phyloP scores from a whole-genome alignment of 2,113 vertebrate species.

The Numenius arquata region DNA sequence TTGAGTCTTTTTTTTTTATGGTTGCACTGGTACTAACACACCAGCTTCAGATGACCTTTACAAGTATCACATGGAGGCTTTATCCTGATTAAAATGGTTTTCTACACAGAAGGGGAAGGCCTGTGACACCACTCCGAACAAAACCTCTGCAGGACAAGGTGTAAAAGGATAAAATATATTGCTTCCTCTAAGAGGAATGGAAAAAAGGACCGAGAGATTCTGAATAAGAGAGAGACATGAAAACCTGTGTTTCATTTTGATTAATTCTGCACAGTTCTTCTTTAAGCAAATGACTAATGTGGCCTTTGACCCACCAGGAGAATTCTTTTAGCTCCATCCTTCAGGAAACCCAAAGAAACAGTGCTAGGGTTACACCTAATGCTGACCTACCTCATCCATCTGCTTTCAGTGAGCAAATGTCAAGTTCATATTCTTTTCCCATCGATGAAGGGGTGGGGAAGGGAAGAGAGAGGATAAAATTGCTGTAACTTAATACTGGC shows the following conservation, averaged over 20 bases:
- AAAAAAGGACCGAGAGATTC: slow-evolving; percentile 58
- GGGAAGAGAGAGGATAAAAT: slow-evolving; percentile 45
- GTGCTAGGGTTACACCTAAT: slow-evolving; percentile 40
- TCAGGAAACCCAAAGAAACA: slow-evolving; percentile 60
- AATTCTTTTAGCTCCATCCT: slow-evolving; percentile 53
- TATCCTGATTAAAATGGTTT: slow-evolving; percentile 79
- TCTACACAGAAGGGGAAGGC: slow-evolving; percentile 70
- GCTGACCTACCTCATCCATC: slow-evolving; percentile 51
- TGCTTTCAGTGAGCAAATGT: slow-evolving; percentile 65
- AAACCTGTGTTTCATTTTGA: slow-evolving; percentile 71
- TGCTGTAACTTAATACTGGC: slow-evolving; percentile 62
- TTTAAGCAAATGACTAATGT: slow-evolving; percentile 66
- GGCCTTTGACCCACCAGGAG: slow-evolving; percentile 46
- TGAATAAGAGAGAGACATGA: slow-evolving; percentile 61
- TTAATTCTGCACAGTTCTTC: slow-evolving; percentile 63
- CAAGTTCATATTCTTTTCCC: slow-evolving; percentile 67
- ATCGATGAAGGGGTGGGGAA: slow-evolving; percentile 38
- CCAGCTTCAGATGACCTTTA: slow-evolving; percentile 66
- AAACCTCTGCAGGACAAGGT: slow-evolving; percentile 73
- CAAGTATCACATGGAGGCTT: slow-evolving; percentile 67
- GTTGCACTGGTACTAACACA: slow-evolving; percentile 69
- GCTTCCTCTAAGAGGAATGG: slow-evolving; percentile 65
- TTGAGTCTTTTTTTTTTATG: slow-evolving; percentile 63
- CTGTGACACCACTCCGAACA: slow-evolving; percentile 70
- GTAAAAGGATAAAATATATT: slow-evolving; percentile 68